Percentiles rank a stretch among this genome's conserved stretches.
phyloP scores from a whole-genome alignment of 1,140 invertebrate species.

The Drosophila santomea region DNA sequence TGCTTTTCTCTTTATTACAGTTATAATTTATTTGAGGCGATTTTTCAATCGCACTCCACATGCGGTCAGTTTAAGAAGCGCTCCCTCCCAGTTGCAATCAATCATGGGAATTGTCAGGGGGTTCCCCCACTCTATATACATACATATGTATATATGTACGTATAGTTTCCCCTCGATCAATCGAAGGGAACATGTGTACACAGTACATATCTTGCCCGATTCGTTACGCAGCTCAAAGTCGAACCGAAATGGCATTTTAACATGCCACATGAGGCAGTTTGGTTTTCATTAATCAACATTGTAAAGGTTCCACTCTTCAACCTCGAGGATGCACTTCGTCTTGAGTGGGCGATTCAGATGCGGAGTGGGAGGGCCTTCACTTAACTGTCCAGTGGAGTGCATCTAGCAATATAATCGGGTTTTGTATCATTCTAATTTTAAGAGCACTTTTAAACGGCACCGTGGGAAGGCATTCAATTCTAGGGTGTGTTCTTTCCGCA shows the following conservation, averaged over 20 bases:
- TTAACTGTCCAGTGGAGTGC: slow-evolving; percentile 32
- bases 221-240: slow-evolving; percentile 76
- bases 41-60: slow-evolving; percentile 74
- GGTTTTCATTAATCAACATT: slow-evolving; percentile 77
- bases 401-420: slow-evolving; percentile 20
- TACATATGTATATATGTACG: not conserved
- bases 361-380: slow-evolving; percentile 4
- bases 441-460: slow-evolving; percentile 1
- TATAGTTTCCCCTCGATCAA: slow-evolving; percentile 39
- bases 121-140: slow-evolving; percentile 2
- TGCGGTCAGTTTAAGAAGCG: slow-evolving; percentile 57
- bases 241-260: slow-evolving; percentile 55
- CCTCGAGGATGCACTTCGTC: slow-evolving; percentile 27
- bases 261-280: slow-evolving; percentile 52
- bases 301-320: slow-evolving; percentile 56
- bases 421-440: slow-evolving; percentile 25
- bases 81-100: slow-evolving; percentile 56
- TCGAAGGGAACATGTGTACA: slow-evolving; percentile 38
- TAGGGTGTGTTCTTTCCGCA: not conserved
- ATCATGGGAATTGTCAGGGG: slow-evolving; percentile 64
- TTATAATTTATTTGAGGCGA: slow-evolving; percentile 81
- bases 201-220: slow-evolving; percentile 41
- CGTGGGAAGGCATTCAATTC: slow-evolving; percentile 17
- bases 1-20: slow-evolving; percentile 68
- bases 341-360: slow-evolving; percentile 36